Evolutionary conservation across 2,113 vertebrate genomes (phyloP).

Genomic region (Rattus rattus): DNA sequence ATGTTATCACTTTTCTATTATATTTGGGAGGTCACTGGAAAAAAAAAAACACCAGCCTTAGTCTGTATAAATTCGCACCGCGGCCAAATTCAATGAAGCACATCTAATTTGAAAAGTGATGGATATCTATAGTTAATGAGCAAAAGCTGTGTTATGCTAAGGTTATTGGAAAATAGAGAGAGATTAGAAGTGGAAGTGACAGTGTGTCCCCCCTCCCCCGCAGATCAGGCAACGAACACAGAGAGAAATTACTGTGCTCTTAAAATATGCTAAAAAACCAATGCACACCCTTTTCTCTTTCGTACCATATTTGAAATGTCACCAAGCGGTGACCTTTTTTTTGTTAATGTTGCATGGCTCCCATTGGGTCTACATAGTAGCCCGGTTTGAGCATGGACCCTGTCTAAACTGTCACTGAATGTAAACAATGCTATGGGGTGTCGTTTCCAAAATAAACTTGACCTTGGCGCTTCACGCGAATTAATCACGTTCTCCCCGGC

Average conservation of each 20-base stretch:
- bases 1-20: slow-evolving; percentile 36
- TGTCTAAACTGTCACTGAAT: slow-evolving; percentile 48
- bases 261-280: slow-evolving; percentile 55
- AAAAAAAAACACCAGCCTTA: background rate
- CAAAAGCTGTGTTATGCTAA: slow-evolving; percentile 62
- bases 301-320: background rate
- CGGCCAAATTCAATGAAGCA: slow-evolving; percentile 58
- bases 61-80: slow-evolving; percentile 52
- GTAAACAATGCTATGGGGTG: slow-evolving; percentile 23
- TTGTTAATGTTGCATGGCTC: background rate
- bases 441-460: slow-evolving; percentile 73
- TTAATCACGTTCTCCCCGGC: slow-evolving; percentile 70
- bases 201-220: background rate
- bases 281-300: background rate
- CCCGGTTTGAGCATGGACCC: background rate
- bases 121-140: slow-evolving; percentile 66
- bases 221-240: background rate
- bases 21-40: slow-evolving; percentile 63
- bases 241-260: background rate
- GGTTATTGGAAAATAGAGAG: slow-evolving; percentile 73
- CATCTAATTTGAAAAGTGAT: slow-evolving; percentile 73
- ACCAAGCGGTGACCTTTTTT: background rate
- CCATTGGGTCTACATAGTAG: slow-evolving; percentile 6
- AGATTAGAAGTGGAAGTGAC: slow-evolving; percentile 57
- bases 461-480: slow-evolving; percentile 61